These are phyloP conservation scores for Drosophila tani DNA, from an alignment of 1,140 invertebrate species.

Conservation along the genomic window DNA sequence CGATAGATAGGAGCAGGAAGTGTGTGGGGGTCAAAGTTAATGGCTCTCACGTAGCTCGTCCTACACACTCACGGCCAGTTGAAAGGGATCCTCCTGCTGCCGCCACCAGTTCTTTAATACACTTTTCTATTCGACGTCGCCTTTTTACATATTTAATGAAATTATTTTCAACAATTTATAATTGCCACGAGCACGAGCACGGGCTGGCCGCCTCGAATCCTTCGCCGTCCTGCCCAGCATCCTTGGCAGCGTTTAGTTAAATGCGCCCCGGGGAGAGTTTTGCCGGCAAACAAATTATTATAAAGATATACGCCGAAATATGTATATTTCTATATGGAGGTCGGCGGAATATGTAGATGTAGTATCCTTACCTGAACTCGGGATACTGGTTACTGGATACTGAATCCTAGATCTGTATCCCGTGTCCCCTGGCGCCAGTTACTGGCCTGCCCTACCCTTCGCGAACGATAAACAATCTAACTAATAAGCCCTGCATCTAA, in stretches of 20 bases:
- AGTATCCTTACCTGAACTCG: not conserved
- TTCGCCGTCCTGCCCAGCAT: not conserved
- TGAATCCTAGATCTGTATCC: not conserved
- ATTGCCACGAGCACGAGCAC: conserved; percentile 69
- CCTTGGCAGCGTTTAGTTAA: conserved; percentile 68
- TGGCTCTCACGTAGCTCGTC: conserved; percentile 57
- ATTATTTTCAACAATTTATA: conserved; percentile 84
- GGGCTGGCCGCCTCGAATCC: conserved; percentile 7
- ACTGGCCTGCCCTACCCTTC: not conserved
- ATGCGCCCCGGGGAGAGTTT: conserved; percentile 77
- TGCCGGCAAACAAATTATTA: conserved; percentile 69
- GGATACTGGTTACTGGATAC: conserved; percentile 1
- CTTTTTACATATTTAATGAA: conserved; percentile 83
- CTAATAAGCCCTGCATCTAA: conserved; percentile 27
- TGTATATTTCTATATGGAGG: conserved; percentile 20
- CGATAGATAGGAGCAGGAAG: conserved; percentile 38
- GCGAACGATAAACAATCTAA: conserved; percentile 35
- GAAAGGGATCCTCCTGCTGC: conserved; percentile 33
- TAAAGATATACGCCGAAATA: conserved; percentile 46
- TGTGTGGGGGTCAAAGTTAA: conserved; percentile 53
- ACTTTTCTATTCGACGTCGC: conserved; percentile 64
- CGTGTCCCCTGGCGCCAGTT: conserved; percentile 35
- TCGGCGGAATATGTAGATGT: conserved; percentile 6
- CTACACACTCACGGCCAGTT: conserved; percentile 19
- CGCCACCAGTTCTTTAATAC: conserved; percentile 43